phyloP scores from a whole-genome alignment of 2,797 vertebrate genomes.

The Apogon talboti region DNA sequence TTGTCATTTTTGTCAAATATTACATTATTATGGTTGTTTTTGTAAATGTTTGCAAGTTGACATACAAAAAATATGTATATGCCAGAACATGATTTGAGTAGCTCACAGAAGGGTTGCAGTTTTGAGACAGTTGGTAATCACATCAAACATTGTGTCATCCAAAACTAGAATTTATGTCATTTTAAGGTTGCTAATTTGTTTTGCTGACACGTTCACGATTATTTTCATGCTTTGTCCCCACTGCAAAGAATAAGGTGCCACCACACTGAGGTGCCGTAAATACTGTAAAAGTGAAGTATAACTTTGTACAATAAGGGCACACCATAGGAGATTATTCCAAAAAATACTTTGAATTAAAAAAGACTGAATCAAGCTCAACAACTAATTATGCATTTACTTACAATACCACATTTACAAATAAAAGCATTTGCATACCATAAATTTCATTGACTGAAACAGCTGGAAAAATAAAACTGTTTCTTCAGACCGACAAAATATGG shows the following conservation, averaged over 20 bases:
- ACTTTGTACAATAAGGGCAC: conserved; percentile 75
- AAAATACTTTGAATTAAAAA: conserved; percentile 64
- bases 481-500: conserved; percentile 58
- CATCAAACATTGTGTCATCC: conserved; percentile 51
- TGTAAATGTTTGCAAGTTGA: conserved; percentile 40
- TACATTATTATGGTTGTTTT: conserved; percentile 54
- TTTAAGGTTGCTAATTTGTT: conserved; percentile 45
- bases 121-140: conserved; percentile 48
- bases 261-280: conserved; percentile 64
- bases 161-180: conserved; percentile 40
- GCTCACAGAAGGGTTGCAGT: conserved; percentile 47
- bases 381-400: conserved; percentile 71
- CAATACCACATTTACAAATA: conserved; percentile 76
- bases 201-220: conserved; percentile 65
- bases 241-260: conserved; percentile 71
- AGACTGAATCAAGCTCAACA: conserved; percentile 68
- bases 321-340: conserved; percentile 60
- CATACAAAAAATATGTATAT: conserved; percentile 43
- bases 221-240: conserved; percentile 78
- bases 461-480: conserved; percentile 63
- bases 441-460: conserved; percentile 63
- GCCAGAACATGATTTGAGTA: conserved; percentile 43
- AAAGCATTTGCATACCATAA: conserved; percentile 71
- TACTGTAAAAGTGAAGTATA: conserved; percentile 72
- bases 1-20: conserved; percentile 52